Evolutionary conservation across 2,888 invertebrate species (phyloP).

Genomic region (Zootermopsis nevadensis): DNA sequence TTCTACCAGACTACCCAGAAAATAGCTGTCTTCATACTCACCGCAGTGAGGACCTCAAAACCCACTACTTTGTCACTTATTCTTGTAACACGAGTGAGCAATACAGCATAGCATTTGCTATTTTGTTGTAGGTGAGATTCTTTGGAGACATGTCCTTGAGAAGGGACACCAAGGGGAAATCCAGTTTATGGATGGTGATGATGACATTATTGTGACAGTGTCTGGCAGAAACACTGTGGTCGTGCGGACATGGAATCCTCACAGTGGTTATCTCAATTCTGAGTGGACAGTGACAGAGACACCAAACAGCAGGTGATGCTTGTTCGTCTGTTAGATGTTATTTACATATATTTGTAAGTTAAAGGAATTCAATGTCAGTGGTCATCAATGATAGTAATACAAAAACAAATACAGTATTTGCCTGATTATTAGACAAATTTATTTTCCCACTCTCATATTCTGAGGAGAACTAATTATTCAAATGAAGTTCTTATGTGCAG

Average conservation of each 20-base stretch:
- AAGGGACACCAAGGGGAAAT: constrained; percentile 71
- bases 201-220: constrained; percentile 76
- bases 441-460: too few species aligned
- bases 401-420: too few species aligned
- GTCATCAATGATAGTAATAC: too few species aligned
- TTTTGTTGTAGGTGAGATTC: constrained; percentile 71
- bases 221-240: constrained; percentile 77
- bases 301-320: neutral
- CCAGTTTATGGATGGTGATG: constrained; percentile 72
- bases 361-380: too few species aligned
- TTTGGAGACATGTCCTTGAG: constrained; percentile 89
- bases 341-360: neutral
- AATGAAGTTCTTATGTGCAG: too few species aligned
- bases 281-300: constrained; percentile 58
- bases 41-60: too few species aligned
- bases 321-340: neutral
- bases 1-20: too few species aligned
- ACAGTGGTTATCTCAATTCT: constrained; percentile 69
- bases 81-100: too few species aligned
- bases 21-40: too few species aligned
- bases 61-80: too few species aligned
- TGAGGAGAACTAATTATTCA: too few species aligned
- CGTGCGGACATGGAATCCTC: constrained; percentile 83
- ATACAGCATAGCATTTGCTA: too few species aligned
- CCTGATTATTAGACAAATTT: neutral